Conservation (phyloP, 2,797 vertebrate species). For the Tiaroga cobitis region DNA sequence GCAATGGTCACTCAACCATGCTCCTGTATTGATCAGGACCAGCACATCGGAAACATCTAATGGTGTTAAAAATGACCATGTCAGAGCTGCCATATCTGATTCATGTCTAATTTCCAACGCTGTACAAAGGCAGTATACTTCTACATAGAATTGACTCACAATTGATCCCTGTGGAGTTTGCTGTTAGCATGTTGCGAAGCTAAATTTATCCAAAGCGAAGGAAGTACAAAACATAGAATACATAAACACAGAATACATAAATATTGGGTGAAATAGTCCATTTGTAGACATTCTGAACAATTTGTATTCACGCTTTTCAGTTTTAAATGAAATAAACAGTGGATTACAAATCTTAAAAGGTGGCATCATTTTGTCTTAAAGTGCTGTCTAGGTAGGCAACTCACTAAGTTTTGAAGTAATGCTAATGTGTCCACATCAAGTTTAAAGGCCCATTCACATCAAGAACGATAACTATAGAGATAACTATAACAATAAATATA, state of each 20-base stretch:
- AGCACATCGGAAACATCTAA: neutral
- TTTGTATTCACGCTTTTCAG: neutral
- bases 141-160: neutral
- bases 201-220: neutral
- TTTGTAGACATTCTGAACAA: neutral
- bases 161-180: neutral
- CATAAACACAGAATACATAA: neutral
- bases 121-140: too few relatives aligned
- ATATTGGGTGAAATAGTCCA: neutral
- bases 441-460: neutral
- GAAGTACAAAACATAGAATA: neutral
- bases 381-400: too few relatives aligned
- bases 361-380: neutral
- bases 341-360: neutral
- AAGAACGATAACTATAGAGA: neutral
- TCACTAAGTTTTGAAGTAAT: neutral
- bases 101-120: neutral
- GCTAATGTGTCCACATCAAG: neutral
- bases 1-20: neutral
- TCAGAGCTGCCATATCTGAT: neutral
- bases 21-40: neutral
- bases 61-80: neutral
- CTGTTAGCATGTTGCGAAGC: neutral
- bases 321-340: neutral
- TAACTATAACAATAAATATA: neutral